Evolutionary conservation across 2,113 vertebrate genomes (phyloP), one percentile per base, ranked within the genome.

Genomic region (Oxygymnocypris stewartii): DNA sequence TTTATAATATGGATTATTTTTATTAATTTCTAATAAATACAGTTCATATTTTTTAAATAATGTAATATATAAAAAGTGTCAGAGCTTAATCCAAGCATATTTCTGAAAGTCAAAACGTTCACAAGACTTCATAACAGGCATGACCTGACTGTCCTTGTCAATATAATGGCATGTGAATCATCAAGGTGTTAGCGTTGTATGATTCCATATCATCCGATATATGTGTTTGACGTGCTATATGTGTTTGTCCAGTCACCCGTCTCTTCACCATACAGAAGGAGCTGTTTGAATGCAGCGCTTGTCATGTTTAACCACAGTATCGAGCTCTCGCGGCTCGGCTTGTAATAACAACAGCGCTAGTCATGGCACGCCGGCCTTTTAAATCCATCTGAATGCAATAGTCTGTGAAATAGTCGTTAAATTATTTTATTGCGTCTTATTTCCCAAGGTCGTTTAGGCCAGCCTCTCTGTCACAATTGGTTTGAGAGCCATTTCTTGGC

Each of bases 391-490:
- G 89, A 93, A 92, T 89, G 89, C 93, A 95, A 94, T 92, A 92
- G 92, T 87, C 90, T 94, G 94, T 95, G 94, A 94, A 95, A 95
- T 93, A 91, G 93, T 94, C 91, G 92, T 94, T 94, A 93, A 94
- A 93, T 92, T 91, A 90, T 91, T 92, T 92, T 91, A n/a, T n/a
- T n/a, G n/a, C n/a, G n/a, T n/a, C n/a, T n/a, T n/a, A 93, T 94
- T 94, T 94, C 90, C 95, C 94, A 95, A 95, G 95, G 94, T 95
- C 95, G 92, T 88, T 85, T 90, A 85, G 90, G 88, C 90, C 87
- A 86, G 49, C 90, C 89, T 89, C 88, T 88, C 86, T 89, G 90
- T 89, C 89, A 90, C 87, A 84, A 84, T 74, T 57, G 79, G 63
- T 87, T 87, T 86, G 87, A 80, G 84, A 86, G 84, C 61, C 84